These are phyloP conservation scores for Lasius platythorax DNA, from an alignment of 2,888 invertebrate species.

Conservation along the genomic window DNA sequence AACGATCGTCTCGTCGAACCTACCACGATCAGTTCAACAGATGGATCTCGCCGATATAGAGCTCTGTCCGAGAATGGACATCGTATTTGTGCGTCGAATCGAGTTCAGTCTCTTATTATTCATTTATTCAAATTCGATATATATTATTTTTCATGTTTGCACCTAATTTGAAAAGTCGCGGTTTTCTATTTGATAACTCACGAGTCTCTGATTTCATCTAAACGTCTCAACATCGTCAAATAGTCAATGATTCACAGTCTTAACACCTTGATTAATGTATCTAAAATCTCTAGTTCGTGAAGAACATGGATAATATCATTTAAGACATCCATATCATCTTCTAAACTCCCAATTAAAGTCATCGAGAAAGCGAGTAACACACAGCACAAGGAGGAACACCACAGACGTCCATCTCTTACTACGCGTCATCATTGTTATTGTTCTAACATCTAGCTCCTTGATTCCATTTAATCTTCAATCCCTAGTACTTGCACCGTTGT, in stretches of 20 bases:
- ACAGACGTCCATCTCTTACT: neutral
- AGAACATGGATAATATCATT: neutral
- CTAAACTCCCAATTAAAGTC: conserved; percentile 6
- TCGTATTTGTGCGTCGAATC: conserved; percentile 38
- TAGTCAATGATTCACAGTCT: conserved; percentile 28
- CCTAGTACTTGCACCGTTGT: neutral
- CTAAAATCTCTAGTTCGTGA: neutral
- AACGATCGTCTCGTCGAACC: conserved; percentile 46
- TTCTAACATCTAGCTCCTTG: conserved; percentile 6
- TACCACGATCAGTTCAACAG: conserved; percentile 5
- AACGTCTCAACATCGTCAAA: neutral
- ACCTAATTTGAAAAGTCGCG: conserved; percentile 15
- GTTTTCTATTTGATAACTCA: neutral
- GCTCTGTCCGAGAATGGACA: conserved; percentile 5
- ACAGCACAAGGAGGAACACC: neutral
- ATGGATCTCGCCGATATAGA: neutral
- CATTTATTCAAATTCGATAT: conserved; percentile 2
- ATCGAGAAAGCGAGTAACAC: neutral
- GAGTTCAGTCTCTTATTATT: conserved; percentile 37
- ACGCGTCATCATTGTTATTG: neutral
- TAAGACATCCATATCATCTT: neutral
- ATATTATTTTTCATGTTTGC: neutral
- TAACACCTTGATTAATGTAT: neutral
- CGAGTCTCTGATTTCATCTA: neutral
- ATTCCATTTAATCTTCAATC: conserved; percentile 6